Base-by-base conservation (phyloP, 2,113 vertebrate species). In the Echinops telfairi region DNA sequence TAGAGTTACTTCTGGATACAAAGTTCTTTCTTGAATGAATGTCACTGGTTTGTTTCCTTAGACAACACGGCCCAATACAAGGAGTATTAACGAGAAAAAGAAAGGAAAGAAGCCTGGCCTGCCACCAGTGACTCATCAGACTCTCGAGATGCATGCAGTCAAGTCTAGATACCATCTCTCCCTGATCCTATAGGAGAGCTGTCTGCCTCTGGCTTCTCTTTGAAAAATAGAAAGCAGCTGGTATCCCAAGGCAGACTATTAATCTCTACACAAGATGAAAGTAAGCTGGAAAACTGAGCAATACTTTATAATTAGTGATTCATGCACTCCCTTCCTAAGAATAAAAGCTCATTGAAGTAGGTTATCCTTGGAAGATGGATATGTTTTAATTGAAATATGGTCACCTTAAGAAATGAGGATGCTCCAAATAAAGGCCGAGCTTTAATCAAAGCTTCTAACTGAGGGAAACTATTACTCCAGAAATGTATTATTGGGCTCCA, bases 151-250 rank as follows among this genome's bases (percentile, higher is more conserved):
- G n/a, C n/a, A 75, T 82, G 60, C 29, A 92, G n/a, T 64, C 79
- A 33, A 43, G 10, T 97, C 38, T 43, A 53, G 77, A 58, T 36
- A 73, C 8, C 78, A 2, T 43, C 22, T 83, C 94, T 43, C 31
- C 40, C 82, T 33, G n/a, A 75, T 93, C 82, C 86, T 91, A 58
- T 33, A 94, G 76, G 84, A 97, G 66, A 88, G 76, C 57, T 94
- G 78, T 33, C 88, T 96, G 73, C 58, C 73, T 36, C 83, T 71
- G 83, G 82, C 90, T 97, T 78, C 38, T 89, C 82, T 97, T 89
- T 97, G 97, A 98, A 97, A 86, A 98, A 97, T 90, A 95, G 92
- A 96, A 97, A 96, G 89, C 96, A 97, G 93, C 82, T 97, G 93
- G 75, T 95, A 60, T 96, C 93, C 95, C 96, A 96, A 93, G 91